Conservation (phyloP, 2,797 vertebrate species). For the Eulemur coronatus region DNA sequence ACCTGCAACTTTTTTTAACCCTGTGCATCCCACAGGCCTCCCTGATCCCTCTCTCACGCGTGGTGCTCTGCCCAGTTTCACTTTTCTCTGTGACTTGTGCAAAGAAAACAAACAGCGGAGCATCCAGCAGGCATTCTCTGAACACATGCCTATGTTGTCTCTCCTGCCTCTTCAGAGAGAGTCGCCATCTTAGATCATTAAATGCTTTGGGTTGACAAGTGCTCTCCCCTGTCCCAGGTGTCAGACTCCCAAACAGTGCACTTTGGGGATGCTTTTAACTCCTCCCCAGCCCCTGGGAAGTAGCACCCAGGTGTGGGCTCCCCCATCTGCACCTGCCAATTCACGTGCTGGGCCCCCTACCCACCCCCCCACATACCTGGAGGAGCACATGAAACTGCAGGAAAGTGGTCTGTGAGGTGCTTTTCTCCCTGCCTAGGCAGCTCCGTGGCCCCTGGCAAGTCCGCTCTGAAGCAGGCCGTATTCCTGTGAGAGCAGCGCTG, state of each 20-base stretch:
- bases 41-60: accelerated
- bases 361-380: no score
- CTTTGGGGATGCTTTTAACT: background rate
- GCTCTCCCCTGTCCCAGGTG: no score
- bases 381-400: background rate
- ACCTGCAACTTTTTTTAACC: no score
- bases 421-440: background rate
- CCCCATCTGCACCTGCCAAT: background rate
- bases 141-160: accelerated
- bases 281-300: background rate
- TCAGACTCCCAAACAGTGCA: accelerated
- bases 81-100: background rate
- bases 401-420: background rate
- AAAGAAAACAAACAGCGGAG: background rate
- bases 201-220: background rate
- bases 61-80: background rate
- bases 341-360: background rate
- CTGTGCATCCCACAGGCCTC: accelerated
- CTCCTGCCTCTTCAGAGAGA: background rate
- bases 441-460: background rate
- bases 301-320: background rate
- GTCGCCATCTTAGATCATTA: background rate
- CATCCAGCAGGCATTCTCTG: background rate
- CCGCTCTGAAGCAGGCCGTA: background rate
- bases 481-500: background rate